phyloP scores from a whole-genome alignment of 64 coral and sea anemone species.

The Porites australiensis region DNA sequence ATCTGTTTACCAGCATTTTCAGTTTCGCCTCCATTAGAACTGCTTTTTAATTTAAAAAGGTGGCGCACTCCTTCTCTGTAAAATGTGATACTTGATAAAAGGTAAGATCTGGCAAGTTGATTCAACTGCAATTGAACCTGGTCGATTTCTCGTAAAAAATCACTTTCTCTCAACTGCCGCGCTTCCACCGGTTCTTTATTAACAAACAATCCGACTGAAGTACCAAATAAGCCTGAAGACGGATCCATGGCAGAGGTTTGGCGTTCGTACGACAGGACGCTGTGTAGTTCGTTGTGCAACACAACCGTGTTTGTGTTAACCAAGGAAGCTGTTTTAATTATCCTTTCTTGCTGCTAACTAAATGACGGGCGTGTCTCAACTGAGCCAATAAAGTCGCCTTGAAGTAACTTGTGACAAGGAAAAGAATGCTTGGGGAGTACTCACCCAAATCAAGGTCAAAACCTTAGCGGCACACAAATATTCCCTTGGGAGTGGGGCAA shows the following conservation, averaged over 20 bases:
- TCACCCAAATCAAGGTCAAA: too few relatives aligned
- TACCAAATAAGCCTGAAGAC: not conserved
- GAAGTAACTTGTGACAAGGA: too few relatives aligned
- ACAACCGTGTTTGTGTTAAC: too few relatives aligned
- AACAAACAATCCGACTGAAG: not conserved
- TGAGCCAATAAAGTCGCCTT: too few relatives aligned
- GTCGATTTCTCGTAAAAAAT: constrained; percentile 48
- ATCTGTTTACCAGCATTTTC: not conserved
- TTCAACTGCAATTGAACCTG: constrained; percentile 54
- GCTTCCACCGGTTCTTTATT: not conserved
- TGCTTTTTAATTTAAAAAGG: not conserved
- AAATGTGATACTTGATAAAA: constrained; percentile 60
- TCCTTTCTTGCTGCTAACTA: too few relatives aligned
- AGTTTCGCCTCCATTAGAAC: not conserved
- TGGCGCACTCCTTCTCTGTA: constrained; percentile 62
- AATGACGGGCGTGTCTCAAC: too few relatives aligned
- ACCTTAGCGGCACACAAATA: too few relatives aligned
- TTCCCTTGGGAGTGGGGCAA: too few relatives aligned
- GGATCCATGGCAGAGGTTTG: not conserved
- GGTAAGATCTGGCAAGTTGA: constrained; percentile 48
- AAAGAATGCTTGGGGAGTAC: too few relatives aligned
- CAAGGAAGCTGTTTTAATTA: too few relatives aligned
- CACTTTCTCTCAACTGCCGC: not conserved
- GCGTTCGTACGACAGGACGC: too few relatives aligned
- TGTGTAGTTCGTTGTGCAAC: too few relatives aligned